Percentiles rank a stretch among this genome's conserved stretches.
These are phyloP conservation scores for Cremastobaeus sp. DNA, from an alignment of 2,888 invertebrate genomes.

Conservation along the genomic window DNA sequence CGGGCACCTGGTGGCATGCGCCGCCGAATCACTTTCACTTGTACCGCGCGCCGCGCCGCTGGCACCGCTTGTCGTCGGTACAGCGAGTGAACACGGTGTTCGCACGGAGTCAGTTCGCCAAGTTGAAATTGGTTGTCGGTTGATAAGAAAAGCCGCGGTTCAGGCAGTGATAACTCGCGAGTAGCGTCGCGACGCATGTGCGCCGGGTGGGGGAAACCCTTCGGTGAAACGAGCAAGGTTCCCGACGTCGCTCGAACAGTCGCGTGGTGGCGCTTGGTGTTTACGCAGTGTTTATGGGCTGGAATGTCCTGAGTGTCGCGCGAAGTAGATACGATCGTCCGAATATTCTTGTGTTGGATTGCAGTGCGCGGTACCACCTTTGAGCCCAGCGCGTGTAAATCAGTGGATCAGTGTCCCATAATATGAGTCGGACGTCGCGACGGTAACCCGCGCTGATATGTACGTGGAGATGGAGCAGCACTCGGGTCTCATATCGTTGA, in stretches of 20 bases:
- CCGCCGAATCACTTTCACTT: constrained; percentile 77
- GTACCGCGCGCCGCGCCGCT: constrained; percentile 74
- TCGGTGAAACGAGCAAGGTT: no score
- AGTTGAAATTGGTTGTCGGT: no score
- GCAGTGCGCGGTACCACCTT: neutral
- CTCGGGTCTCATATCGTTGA: constrained; percentile 90
- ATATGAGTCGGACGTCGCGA: constrained; percentile 63
- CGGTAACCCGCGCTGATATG: constrained; percentile 80
- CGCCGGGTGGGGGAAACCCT: no score
- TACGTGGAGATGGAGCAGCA: constrained; percentile 92
- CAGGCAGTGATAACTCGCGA: no score
- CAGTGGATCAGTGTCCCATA: constrained; percentile 4
- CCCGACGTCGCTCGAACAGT: no score
- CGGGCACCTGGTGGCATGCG: constrained; percentile 71
- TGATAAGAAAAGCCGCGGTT: no score
- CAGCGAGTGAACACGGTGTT: constrained; percentile 12
- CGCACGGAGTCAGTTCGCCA: no score
- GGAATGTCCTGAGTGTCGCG: no score
- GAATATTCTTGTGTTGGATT: constrained; percentile 21
- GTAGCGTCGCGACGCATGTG: no score
- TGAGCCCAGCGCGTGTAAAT: neutral
- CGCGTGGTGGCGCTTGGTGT: no score
- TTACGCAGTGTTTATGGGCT: no score
- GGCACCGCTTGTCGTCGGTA: constrained; percentile 64
- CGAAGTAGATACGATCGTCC: no score